Base-by-base conservation (phyloP, 2,113 vertebrate species). In the Sinosuthora webbiana region DNA sequence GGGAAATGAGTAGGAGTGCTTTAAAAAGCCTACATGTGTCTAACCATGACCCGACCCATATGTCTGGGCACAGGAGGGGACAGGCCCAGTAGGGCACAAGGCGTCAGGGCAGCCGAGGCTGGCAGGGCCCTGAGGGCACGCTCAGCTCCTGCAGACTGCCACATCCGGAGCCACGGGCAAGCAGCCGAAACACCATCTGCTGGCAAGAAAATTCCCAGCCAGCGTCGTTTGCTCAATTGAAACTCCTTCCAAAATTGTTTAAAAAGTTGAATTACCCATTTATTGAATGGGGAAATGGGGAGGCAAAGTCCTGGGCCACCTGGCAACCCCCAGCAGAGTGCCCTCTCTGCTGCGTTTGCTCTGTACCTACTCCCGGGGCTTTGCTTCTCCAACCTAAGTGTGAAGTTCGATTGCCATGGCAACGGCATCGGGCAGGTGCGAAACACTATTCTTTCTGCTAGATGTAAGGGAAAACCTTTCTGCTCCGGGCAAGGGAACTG, bases 41-140 rank as follows among this genome's bases (percentile, higher is more conserved):
- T 52, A 60, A 63, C 12, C 2, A 0, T 1, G 1, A 13, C 10
- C 6, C 1, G 1, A 15, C 8, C 9, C 1, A 0, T 8, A 19
- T 3, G 0, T 37, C 31, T 41, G n/a, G 27, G 24, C n/a, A 22
- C 2, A 10, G 56, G n/a, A 65, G 37, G 21, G 21, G 11, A 47
- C 7, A 73, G 37, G 19, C 52, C 45, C 3, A 1, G 13, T 3
- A 19, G 30, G 37, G 11, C 30, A 49, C 37, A 60, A 60, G 63
- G 37, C 1, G 0, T 52, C 13, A 7, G 30, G 21, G 57, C 15
- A 49, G 25, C 31, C 41, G 35, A 37, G 50, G 15, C 59, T 62
- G 17, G n/a, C 7, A 8, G 35, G 10, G 7, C 6, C 64, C n/a
- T 28, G 22, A 37, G n/a, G 50, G 11, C 49, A 31, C 0, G 0